These are phyloP conservation scores for Schmidtea mediterranea DNA, from an alignment of 1,140 invertebrate species.

Conservation along the genomic window DNA sequence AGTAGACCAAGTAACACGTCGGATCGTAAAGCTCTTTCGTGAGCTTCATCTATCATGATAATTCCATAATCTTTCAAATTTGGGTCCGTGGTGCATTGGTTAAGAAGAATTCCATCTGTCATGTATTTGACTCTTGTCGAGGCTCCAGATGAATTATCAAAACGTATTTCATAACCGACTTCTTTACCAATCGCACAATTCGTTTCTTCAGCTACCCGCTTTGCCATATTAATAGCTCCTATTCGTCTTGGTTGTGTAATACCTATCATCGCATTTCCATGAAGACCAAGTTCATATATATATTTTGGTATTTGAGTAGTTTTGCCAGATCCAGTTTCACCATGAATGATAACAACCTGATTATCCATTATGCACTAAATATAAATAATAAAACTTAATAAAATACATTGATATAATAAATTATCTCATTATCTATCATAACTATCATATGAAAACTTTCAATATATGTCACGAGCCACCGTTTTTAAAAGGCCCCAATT, in stretches of 20 bases:
- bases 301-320: slow-evolving; percentile 31
- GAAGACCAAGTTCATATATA: slow-evolving; percentile 86
- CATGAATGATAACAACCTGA: slow-evolving; percentile 79
- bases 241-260: slow-evolving; percentile 73
- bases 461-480: too few species aligned
- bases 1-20: slow-evolving; percentile 90
- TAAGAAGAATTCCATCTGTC: slow-evolving; percentile 87
- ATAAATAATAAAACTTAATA: too few species aligned
- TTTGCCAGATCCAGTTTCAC: slow-evolving; percentile 60
- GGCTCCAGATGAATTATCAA: slow-evolving; percentile 78
- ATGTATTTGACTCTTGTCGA: slow-evolving; percentile 90
- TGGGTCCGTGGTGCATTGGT: slow-evolving; percentile 71
- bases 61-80: slow-evolving; percentile 83
- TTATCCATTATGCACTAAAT: too few species aligned
- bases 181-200: slow-evolving; percentile 41
- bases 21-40: slow-evolving; percentile 80
- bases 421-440: too few species aligned
- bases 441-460: too few species aligned
- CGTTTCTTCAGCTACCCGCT: slow-evolving; percentile 94
- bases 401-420: too few species aligned
- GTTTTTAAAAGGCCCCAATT: too few species aligned
- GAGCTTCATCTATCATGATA: slow-evolving; percentile 96
- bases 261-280: slow-evolving; percentile 65
- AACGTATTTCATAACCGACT: slow-evolving; percentile 92
- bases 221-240: slow-evolving; percentile 94